Base-by-base conservation (phyloP, 2,113 vertebrate genomes). In the Leptobrachium leishanense region DNA sequence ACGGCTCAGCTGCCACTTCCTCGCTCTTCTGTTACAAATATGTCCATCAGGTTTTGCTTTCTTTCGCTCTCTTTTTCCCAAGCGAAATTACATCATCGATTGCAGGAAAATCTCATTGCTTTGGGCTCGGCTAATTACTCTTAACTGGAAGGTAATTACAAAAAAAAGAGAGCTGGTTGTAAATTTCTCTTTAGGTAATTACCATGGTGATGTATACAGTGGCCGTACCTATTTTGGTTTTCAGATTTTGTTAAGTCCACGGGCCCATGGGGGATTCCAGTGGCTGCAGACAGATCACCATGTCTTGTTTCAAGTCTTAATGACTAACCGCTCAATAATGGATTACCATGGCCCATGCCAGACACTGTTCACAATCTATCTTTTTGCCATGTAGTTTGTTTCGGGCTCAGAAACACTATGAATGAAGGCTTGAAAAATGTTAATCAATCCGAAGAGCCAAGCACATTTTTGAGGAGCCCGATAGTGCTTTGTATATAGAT, bases 171-270 rank as follows among this genome's bases (percentile, higher is more conserved):
- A 78, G 40, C 68, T 64, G 66, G 67, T 66, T 75, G 72, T 82
- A 79, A 79, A 75, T 82, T 78, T 78, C 46, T 57, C 46, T 74
- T 79, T 70, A 74, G 43, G 81, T 55, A 79, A 66, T 79, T 79
- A 82, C 57, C 50, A 6, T 54, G 20, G 20, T 31, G 41, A 69
- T 82, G 70, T 73, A 74, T 78, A 53, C 65, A 64, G 70, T 68
- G 76, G 74, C 65, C 74, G 76, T 39, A 76, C 40, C 44, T 66
- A 43, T 40, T 41, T 50, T 40, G 46, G 68, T 10, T 59, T 72
- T 72, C 31, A 66, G 44, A 42, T 74, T 74, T 74, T 71, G 73
- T 79, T 79, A 79, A 79, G 41, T 6, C n/a, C 20, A 67, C 31
- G 64, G 74, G 53, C 71, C 78, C 57, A 59, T 62, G 72, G 72